phyloP scores from a whole-genome alignment of 2,797 vertebrate genomes.

The Florisuga fusca region DNA sequence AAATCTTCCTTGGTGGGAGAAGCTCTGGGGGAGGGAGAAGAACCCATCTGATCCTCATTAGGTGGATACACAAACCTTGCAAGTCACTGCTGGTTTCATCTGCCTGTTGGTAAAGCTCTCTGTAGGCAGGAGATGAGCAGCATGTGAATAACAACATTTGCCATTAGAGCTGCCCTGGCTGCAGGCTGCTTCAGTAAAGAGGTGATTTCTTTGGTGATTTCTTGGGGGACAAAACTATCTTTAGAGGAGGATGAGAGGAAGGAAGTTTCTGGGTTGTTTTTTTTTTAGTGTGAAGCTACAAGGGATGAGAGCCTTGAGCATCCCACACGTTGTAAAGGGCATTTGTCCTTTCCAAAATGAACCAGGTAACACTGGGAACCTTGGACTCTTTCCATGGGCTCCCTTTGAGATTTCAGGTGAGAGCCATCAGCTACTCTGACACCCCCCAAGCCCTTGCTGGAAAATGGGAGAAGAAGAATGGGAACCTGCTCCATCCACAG shows the following conservation, averaged over 20 bases:
- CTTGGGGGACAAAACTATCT: not conserved
- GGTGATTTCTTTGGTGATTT: not conserved
- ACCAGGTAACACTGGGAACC: not conserved
- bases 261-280: not conserved
- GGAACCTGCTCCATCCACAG: not conserved
- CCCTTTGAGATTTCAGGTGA: not conserved
- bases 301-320: not conserved
- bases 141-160: not conserved
- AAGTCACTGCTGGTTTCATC: not conserved
- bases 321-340: not conserved
- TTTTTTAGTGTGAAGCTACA: not conserved
- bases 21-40: slow-evolving; percentile 31
- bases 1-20: slow-evolving; percentile 39
- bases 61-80: not conserved
- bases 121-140: not conserved
- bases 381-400: not conserved
- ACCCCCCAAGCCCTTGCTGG: not conserved
- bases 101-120: not conserved
- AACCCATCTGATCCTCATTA: slow-evolving; percentile 44
- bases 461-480: not conserved
- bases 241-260: not conserved
- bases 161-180: not conserved
- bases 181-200: not conserved
- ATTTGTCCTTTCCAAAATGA: not conserved
- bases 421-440: not conserved